Evolutionary conservation across 2,888 invertebrate species (phyloP).

Genomic region (Sicus ferrugineus): DNA sequence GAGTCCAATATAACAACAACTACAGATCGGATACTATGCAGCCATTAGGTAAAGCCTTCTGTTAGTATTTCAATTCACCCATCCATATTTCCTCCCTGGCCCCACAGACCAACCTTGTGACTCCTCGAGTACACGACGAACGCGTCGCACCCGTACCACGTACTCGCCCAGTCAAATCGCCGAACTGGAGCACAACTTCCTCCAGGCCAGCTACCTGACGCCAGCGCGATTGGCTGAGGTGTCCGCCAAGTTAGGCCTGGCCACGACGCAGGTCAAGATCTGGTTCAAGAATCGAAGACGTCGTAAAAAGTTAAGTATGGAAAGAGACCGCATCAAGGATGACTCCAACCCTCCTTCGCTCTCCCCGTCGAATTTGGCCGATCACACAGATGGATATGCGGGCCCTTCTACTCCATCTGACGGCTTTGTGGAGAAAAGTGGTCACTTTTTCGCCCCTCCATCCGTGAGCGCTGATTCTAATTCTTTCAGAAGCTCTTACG

Average conservation of each 20-base stretch:
- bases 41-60: constrained; percentile 38
- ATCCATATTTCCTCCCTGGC: constrained; percentile 1
- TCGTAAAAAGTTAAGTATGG: constrained; percentile 48
- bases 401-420: neutral
- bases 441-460: constrained; percentile 43
- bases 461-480: constrained; percentile 41
- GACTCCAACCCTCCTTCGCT: neutral
- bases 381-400: neutral
- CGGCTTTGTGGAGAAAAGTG: constrained; percentile 38
- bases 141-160: constrained; percentile 54
- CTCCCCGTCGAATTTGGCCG: neutral
- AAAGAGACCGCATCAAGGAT: neutral
- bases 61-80: constrained; percentile 30
- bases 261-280: constrained; percentile 53
- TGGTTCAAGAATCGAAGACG: constrained; percentile 59
- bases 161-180: constrained; percentile 54
- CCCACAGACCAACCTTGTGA: constrained; percentile 50
- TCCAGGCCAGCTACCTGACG: constrained; percentile 53
- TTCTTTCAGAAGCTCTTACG: constrained; percentile 45
- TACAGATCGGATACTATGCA: constrained; percentile 50
- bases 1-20: constrained; percentile 53
- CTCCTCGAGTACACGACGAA: constrained; percentile 52
- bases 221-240: constrained; percentile 50
- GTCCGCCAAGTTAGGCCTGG: constrained; percentile 50
- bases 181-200: constrained; percentile 53